Evolutionary conservation across 92 coral and sea anemone species (phyloP).

Genomic region (Porites lobata): DNA sequence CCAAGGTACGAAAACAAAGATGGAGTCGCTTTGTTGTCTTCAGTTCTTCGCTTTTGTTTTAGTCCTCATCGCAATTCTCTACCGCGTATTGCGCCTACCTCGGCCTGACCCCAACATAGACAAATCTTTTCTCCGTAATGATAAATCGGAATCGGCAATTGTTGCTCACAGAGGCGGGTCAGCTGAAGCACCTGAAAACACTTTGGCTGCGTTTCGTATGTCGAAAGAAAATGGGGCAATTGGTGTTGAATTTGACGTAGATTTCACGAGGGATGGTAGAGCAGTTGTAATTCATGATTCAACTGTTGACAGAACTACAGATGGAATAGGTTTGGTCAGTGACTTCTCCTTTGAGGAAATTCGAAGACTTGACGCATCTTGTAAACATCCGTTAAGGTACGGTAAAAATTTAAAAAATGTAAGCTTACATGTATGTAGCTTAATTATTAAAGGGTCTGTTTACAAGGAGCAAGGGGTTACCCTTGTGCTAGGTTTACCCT

Average conservation of each 20-base stretch:
- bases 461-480: no score
- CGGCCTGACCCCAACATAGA: conserved; percentile 10
- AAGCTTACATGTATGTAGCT: neutral
- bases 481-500: no score
- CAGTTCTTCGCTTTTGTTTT: neutral
- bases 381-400: conserved; percentile 46
- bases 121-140: conserved; percentile 25
- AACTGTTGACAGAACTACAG: conserved; percentile 71
- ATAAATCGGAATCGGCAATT: conserved; percentile 1
- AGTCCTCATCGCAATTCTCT: neutral
- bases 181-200: conserved; percentile 68
- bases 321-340: conserved; percentile 56
- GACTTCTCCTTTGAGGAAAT: conserved; percentile 58
- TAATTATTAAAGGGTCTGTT: neutral
- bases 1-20: neutral
- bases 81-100: conserved; percentile 37
- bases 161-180: conserved; percentile 69
- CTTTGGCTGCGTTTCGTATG: conserved; percentile 60
- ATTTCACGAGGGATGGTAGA: conserved; percentile 71
- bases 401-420: no score
- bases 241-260: conserved; percentile 74
- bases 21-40: conserved; percentile 11
- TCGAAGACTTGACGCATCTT: conserved; percentile 58
- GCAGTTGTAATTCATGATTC: conserved; percentile 72
- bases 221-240: conserved; percentile 64